These are phyloP conservation scores for Cheiracanthium punctorium DNA, from an alignment of 2,888 invertebrate species.

Conservation along the genomic window DNA sequence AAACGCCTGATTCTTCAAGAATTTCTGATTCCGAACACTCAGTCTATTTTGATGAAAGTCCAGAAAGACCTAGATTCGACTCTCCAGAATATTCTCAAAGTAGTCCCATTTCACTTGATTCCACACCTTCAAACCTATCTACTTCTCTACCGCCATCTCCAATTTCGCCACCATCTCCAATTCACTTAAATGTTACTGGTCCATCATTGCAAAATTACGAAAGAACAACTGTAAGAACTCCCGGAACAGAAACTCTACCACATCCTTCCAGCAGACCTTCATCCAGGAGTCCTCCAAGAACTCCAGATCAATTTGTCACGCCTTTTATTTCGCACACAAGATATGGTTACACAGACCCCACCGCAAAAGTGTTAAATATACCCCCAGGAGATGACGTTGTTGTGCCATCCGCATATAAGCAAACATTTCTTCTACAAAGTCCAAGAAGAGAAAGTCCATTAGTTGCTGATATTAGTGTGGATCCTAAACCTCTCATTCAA, in stretches of 20 bases:
- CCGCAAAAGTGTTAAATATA: background rate
- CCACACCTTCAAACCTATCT: too few species aligned
- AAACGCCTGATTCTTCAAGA: too few species aligned
- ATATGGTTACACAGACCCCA: conserved; percentile 8
- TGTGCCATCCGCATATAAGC: background rate
- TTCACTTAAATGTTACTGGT: too few species aligned
- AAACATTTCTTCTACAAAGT: conserved; percentile 12
- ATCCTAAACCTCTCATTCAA: conserved; percentile 15
- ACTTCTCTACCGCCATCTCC: too few species aligned
- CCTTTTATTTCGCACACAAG: background rate
- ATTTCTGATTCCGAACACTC: too few species aligned
- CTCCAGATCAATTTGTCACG: background rate
- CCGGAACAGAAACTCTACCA: background rate
- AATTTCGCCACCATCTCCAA: too few species aligned
- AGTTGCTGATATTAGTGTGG: conserved; percentile 19
- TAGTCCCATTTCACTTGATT: too few species aligned
- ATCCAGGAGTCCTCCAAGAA: background rate
- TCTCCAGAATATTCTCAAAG: too few species aligned
- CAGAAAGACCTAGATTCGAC: too few species aligned
- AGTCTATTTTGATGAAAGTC: too few species aligned
- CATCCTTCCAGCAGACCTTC: background rate
- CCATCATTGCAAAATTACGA: too few species aligned
- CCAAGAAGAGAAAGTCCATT: conserved; percentile 12
- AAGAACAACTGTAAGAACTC: background rate
- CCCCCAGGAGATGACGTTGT: conserved; percentile 1